phyloP scores from a whole-genome alignment of 2,888 invertebrate species.

The Nomada fabriciana region DNA sequence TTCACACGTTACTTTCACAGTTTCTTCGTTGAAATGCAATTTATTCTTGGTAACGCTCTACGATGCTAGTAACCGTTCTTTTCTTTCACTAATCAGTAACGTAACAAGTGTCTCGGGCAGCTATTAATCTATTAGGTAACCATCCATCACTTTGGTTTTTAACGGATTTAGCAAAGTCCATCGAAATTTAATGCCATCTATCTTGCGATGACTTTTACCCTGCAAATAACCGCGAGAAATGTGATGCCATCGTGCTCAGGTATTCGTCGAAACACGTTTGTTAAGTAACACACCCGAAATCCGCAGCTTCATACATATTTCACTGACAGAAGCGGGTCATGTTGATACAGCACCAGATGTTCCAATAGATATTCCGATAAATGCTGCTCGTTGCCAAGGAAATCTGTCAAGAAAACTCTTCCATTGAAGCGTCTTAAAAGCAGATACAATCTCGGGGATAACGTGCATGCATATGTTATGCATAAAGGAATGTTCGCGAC shows the following conservation, averaged over 20 bases:
- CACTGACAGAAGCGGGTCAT: constrained; percentile 72
- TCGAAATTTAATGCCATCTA: not conserved
- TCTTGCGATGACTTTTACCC: not conserved
- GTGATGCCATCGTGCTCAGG: not conserved
- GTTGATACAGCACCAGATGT: constrained; percentile 69
- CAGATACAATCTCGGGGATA: constrained; percentile 42
- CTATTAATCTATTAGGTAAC: too few relatives aligned
- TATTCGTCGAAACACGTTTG: constrained; percentile 46
- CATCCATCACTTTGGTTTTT: not conserved
- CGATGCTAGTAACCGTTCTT: too few relatives aligned
- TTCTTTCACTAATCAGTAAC: too few relatives aligned
- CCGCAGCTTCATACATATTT: constrained; percentile 56
- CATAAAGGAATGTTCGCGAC: constrained; percentile 12
- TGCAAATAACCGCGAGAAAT: not conserved
- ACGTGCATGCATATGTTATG: not conserved
- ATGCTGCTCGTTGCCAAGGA: constrained; percentile 57
- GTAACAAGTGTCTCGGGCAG: too few relatives aligned
- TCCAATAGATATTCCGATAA: constrained; percentile 65
- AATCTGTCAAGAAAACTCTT: constrained; percentile 66
- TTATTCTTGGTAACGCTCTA: too few relatives aligned
- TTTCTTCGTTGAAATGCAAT: too few relatives aligned
- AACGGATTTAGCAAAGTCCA: not conserved
- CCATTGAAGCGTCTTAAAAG: constrained; percentile 37
- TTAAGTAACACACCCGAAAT: constrained; percentile 52
- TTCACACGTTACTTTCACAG: too few relatives aligned